These are phyloP conservation scores for Sebastes paucispinis DNA, from an alignment of 2,797 vertebrate genomes.

Conservation along the genomic window DNA sequence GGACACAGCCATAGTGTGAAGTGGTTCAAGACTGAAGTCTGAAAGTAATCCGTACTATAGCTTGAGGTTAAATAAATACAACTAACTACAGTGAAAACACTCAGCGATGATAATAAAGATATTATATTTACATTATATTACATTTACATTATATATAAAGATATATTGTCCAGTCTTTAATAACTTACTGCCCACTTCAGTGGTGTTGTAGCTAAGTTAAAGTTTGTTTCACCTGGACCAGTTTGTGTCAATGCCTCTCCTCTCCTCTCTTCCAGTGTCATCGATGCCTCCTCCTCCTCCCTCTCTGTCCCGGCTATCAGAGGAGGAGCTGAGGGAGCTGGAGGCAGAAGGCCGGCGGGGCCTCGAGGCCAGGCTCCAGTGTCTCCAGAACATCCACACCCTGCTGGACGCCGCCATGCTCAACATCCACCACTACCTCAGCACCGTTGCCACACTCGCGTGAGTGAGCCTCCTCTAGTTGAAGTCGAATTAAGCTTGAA, in stretches of 20 bases:
- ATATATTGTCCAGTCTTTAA: neutral
- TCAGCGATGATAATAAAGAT: too few species aligned
- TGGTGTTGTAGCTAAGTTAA: neutral
- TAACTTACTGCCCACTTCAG: neutral
- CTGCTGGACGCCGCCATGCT: slow-evolving; percentile 96
- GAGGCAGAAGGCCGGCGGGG: slow-evolving; percentile 91
- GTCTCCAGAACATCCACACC: slow-evolving; percentile 95
- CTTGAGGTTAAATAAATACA: neutral
- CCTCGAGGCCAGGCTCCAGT: slow-evolving; percentile 92
- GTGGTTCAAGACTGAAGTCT: neutral
- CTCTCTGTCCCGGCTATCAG: slow-evolving; percentile 88
- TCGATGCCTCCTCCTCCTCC: slow-evolving; percentile 93
- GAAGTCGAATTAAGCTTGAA: neutral
- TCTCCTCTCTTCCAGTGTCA: slow-evolving; percentile 80
- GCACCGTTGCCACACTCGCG: slow-evolving; percentile 89
- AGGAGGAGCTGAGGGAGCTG: slow-evolving; percentile 90
- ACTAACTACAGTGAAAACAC: neutral
- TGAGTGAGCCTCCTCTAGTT: slow-evolving; percentile 51
- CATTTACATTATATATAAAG: too few species aligned
- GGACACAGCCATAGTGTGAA: too few species aligned
- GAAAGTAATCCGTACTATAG: neutral
- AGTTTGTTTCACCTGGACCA: neutral
- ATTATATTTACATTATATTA: too few species aligned
- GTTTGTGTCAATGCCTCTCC: neutral
- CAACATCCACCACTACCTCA: slow-evolving; percentile 97